Evolutionary conservation across 2,888 invertebrate species (phyloP), one percentile per base, ranked within the genome.

Genomic region (Hybos culiciformis): DNA sequence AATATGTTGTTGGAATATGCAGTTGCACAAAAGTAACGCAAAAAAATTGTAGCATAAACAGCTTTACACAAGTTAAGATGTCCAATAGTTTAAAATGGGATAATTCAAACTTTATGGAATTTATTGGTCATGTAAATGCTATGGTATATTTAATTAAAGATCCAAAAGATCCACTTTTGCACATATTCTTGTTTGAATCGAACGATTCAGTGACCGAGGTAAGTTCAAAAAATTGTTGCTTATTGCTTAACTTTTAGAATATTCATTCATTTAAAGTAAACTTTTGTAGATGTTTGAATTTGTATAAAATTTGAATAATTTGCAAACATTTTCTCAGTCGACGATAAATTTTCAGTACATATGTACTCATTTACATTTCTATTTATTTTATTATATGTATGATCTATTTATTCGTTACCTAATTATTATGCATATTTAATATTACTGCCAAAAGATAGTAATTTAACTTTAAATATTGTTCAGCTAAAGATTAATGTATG

Each of bases 91-190:
- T 60, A 24, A 67, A 46, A 32, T 49, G 54, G 46, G 42, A 39
- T 46, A 49, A 49, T 48, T 56, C 50, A 44, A 59, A 56, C 51
- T 61, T 64, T 50, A 66, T 66, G 63, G 63, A 64, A 54, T 62
- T 74, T 8, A 72, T 69, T 43, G 76, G 73, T 14, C 69, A 64
- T 48, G 71, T 70, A 47, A 74, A 70, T 39, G 78, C 76, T 55
- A 72, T 85, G 57, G 76, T 84, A 54, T 85, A 85, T 65, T 73
- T 83, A 54, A 69, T 83, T 46, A 73, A 78, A 54, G 81, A 83
- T 58, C 77, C 79, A 51, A 73, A 73, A 54, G 82, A 83, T 57
- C 75, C 74, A n/a, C 67, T 82, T 3, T 73, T 84, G 21, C 78
- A 80, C 61, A 83, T 81, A 61, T 80, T 79, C 62, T 71, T 85